phyloP scores from a whole-genome alignment of 2,797 vertebrate species.

The Gymnothorax javanicus region DNA sequence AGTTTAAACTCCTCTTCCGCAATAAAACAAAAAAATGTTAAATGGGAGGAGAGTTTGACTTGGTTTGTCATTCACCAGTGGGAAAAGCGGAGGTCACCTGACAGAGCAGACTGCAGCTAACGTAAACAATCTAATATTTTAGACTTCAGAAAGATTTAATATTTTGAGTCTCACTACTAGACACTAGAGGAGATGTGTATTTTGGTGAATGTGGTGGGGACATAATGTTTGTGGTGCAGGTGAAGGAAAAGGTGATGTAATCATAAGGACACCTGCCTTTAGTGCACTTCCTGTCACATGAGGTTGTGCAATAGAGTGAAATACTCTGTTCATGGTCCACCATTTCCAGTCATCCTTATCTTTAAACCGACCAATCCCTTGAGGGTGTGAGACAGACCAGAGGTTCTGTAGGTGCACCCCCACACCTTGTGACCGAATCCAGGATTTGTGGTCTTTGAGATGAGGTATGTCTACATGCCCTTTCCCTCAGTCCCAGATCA shows the following conservation, averaged over 20 bases:
- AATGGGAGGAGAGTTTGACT: too few relatives aligned
- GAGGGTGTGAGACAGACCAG: not conserved
- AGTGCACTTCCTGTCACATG: conserved; percentile 25
- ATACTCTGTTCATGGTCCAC: conserved; percentile 31
- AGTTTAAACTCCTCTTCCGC: too few relatives aligned
- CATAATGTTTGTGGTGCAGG: not conserved
- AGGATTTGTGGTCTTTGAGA: not conserved
- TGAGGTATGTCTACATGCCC: not conserved
- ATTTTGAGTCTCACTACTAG: too few relatives aligned
- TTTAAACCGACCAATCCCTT: not conserved
- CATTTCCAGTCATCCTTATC: not conserved
- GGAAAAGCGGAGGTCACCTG: too few relatives aligned
- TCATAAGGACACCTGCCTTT: not conserved
- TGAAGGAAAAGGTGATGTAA: not conserved
- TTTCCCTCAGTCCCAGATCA: not conserved
- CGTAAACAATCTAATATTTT: too few relatives aligned
- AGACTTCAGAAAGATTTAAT: too few relatives aligned
- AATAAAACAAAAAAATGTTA: too few relatives aligned
- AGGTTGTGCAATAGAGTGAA: conserved; percentile 21
- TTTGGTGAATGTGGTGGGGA: not conserved
- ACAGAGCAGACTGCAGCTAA: too few relatives aligned
- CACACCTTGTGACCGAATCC: not conserved
- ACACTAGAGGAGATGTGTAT: too few relatives aligned
- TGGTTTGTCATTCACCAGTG: too few relatives aligned
- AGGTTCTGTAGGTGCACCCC: not conserved